Percentiles rank a stretch among this genome's conserved stretches.
phyloP scores from a whole-genome alignment of 2,888 invertebrate species.

The Spisula subtruncata region DNA sequence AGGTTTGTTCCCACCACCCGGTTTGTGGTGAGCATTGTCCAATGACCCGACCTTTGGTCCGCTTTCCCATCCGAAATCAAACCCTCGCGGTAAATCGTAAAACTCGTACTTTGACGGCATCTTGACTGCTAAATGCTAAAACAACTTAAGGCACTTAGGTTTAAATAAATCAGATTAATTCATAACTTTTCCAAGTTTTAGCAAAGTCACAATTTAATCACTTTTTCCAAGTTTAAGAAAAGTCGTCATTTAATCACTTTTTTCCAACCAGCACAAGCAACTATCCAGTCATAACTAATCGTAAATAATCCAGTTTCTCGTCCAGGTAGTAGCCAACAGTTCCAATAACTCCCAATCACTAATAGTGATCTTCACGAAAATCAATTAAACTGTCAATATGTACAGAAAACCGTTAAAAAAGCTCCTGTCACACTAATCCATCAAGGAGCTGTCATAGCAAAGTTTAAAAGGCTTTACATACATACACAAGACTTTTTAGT shows the following conservation, averaged over 20 bases:
- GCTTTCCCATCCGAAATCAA: constrained; percentile 63
- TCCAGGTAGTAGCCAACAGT: constrained; percentile 1
- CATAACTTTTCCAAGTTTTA: constrained; percentile 13
- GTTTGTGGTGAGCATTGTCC: constrained; percentile 75
- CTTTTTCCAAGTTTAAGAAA: neutral
- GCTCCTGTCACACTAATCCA: neutral
- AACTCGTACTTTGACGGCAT: constrained; percentile 45
- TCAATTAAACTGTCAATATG: constrained; percentile 30
- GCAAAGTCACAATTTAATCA: neutral
- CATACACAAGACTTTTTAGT: no score
- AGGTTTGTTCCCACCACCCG: constrained; percentile 75
- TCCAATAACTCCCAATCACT: constrained; percentile 24
- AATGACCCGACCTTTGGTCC: constrained; percentile 76
- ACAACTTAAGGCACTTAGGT: neutral
- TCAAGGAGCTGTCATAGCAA: constrained; percentile 9
- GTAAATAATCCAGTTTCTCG: neutral
- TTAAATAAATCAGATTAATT: constrained; percentile 7
- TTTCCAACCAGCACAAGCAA: neutral
- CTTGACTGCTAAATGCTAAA: constrained; percentile 12
- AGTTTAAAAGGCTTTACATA: constrained; percentile 17
- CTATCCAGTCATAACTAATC: neutral
- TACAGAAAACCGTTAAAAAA: constrained; percentile 16
- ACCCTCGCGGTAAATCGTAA: constrained; percentile 58
- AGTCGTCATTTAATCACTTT: neutral
- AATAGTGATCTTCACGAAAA: constrained; percentile 19